Evolutionary conservation across 2,113 vertebrate species (phyloP), one percentile per base, ranked within the genome.

Genomic region (Nibea albiflora): DNA sequence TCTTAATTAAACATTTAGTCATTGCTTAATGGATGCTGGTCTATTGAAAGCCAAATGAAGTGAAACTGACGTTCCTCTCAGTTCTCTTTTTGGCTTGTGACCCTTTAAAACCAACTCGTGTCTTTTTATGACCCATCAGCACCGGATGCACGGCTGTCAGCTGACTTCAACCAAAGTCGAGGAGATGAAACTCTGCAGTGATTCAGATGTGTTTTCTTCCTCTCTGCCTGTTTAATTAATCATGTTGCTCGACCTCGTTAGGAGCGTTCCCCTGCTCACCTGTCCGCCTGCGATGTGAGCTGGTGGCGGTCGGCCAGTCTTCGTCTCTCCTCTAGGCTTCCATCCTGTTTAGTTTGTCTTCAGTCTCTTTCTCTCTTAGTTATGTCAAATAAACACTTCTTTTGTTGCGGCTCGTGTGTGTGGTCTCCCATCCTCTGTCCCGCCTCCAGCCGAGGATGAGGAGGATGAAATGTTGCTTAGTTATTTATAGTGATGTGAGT

Each of bases 391-490:
- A 64, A 79, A 71, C 47, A 62, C 4, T 4, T 35, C 14, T 78
- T 44, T 44, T 61, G 54, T 61, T 22, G 28, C 46, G 46, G 0
- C 35, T 22, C 49, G 16, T 71, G 66, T 71, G 66, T 78, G 67
- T 54, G 57, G 49, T 54, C 47, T 63, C 17, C 10, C 3, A 24
- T 22, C 19, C 19, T 50, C 49, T 24, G 28, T 39, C 53, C 63
- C 39, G 19, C 42, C 74, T 20, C 19, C 26, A 47, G 26, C 8
- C 1, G 20, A 54, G 52, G 11, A 54, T 54, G 52, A 54, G 10
- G 62, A 52, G 19, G 42, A 72, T 20, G 44, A 61, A 15, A 61
- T 12, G 2, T n/a, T 26, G 22, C 44, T 46, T 47, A 8, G 20
- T 22, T 46, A 44, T 46, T 46, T 22, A 46, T 46, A 11, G 3